Percentiles rank a stretch among this genome's conserved stretches.
These are phyloP conservation scores for Lithosia quadra DNA, from an alignment of 2,888 invertebrate species.

Conservation along the genomic window DNA sequence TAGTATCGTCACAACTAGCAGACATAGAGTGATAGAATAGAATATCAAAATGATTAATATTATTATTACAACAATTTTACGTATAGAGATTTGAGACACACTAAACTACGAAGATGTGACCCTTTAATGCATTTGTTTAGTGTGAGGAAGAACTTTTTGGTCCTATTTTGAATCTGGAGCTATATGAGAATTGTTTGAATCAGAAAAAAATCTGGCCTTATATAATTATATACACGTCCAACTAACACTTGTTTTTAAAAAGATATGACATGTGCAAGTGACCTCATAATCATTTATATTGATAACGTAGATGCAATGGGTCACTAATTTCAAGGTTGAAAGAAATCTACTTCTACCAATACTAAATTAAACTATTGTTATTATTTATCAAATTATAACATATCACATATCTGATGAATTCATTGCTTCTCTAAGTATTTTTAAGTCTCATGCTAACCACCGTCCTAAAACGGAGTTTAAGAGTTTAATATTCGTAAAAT, in stretches of 20 bases:
- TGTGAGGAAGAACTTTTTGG: slow-evolving; percentile 57
- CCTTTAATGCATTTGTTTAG: slow-evolving; percentile 49
- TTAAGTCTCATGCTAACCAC: slow-evolving; percentile 38
- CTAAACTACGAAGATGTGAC: slow-evolving; percentile 51
- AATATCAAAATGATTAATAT: slow-evolving; percentile 64
- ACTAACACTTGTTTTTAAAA: not conserved
- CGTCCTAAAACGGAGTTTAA: slow-evolving; percentile 31
- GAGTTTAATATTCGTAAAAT: slow-evolving; percentile 26
- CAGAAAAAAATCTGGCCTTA: slow-evolving; percentile 14
- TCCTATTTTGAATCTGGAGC: slow-evolving; percentile 59
- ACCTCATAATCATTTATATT: slow-evolving; percentile 33
- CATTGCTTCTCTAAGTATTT: slow-evolving; percentile 36
- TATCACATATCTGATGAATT: slow-evolving; percentile 72
- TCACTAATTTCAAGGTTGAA: slow-evolving; percentile 37
- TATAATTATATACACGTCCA: not conserved
- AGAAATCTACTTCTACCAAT: slow-evolving; percentile 57
- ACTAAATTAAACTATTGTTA: slow-evolving; percentile 49
- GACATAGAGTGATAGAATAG: slow-evolving; percentile 60
- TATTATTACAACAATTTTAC: slow-evolving; percentile 68
- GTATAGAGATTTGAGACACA: slow-evolving; percentile 68
- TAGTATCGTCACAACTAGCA: slow-evolving; percentile 49
- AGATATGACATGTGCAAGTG: slow-evolving; percentile 31
- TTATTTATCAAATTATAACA: slow-evolving; percentile 51
- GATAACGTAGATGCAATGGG: slow-evolving; percentile 44
- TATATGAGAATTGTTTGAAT: slow-evolving; percentile 35